Conservation (phyloP, 2,888 invertebrate genomes). For the Diloba caeruleocephala region DNA sequence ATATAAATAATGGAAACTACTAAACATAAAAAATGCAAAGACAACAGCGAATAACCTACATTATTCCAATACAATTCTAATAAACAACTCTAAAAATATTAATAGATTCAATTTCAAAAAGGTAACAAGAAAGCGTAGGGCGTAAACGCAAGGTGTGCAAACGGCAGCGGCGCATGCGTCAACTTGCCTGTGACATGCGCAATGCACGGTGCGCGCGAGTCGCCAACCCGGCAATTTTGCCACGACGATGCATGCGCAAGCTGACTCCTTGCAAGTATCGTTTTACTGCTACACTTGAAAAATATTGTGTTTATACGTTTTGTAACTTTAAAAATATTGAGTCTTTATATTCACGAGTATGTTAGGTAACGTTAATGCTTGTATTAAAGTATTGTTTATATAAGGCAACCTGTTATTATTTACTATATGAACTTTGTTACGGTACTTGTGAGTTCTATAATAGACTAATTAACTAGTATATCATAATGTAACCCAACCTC, state of each 20-base stretch:
- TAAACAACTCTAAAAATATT: conserved; percentile 35
- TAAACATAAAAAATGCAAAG: conserved; percentile 1
- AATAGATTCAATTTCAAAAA: conserved; percentile 51
- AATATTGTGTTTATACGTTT: conserved; percentile 41
- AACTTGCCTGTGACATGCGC: conserved; percentile 58
- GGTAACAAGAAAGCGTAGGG: conserved; percentile 47
- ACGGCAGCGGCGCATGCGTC: conserved; percentile 48
- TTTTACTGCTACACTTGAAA: conserved; percentile 66
- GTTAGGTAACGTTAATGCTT: conserved; percentile 12
- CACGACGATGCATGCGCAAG: conserved; percentile 43
- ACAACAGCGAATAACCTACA: conserved; percentile 16
- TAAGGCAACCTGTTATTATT: conserved; percentile 27
- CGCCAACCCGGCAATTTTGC: conserved; percentile 62
- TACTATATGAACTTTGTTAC: conserved; percentile 2
- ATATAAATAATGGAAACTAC: background rate
- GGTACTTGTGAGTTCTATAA: no score
- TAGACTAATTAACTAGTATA: no score
- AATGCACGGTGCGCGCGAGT: conserved; percentile 43
- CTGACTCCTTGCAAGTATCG: conserved; percentile 63
- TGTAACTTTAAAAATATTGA: conserved; percentile 26
- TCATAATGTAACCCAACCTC: no score
- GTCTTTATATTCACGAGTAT: no score
- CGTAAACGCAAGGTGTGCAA: conserved; percentile 60
- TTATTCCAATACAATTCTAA: conserved; percentile 34
- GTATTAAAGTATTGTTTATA: no score